These are phyloP conservation scores for Bembecia ichneumoniformis DNA, from an alignment of 2,888 invertebrate species.

Conservation along the genomic window DNA sequence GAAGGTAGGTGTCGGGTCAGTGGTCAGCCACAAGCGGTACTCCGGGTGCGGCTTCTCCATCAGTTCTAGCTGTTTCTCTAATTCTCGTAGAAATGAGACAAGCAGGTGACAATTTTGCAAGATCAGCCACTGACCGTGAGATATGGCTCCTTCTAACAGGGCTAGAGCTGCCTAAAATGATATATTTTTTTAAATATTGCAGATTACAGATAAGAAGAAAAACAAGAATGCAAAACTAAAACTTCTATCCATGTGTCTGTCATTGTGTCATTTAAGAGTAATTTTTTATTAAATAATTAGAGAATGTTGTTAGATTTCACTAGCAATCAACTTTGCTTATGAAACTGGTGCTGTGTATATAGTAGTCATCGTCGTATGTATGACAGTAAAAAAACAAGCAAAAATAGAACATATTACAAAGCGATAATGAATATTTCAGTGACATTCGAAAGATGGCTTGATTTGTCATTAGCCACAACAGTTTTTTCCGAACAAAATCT, in stretches of 20 bases:
- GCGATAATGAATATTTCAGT: too few species aligned
- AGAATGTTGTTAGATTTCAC: too few species aligned
- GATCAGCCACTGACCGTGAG: slow-evolving; percentile 91
- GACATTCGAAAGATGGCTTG: too few species aligned
- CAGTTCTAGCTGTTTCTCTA: slow-evolving; percentile 88
- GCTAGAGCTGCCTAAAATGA: slow-evolving; percentile 75
- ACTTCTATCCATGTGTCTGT: too few species aligned
- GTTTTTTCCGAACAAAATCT: too few species aligned
- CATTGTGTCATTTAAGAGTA: not conserved
- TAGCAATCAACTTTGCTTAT: too few species aligned
- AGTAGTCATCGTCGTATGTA: too few species aligned
- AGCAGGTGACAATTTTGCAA: slow-evolving; percentile 93
- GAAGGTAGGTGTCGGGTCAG: slow-evolving; percentile 88
- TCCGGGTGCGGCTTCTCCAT: slow-evolving; percentile 88
- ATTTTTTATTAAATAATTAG: not conserved
- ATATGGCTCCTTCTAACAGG: slow-evolving; percentile 77
- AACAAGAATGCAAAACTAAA: not conserved
- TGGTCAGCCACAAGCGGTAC: slow-evolving; percentile 93
- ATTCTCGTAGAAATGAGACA: slow-evolving; percentile 80
- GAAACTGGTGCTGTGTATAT: too few species aligned
- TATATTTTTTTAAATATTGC: not conserved
- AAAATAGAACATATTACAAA: too few species aligned
- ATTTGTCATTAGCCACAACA: too few species aligned
- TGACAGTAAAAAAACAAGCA: too few species aligned
- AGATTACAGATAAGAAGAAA: not conserved